Evolutionary conservation across 2,113 vertebrate genomes (phyloP), one percentile per base, ranked within the genome.

Genomic region (Calyptomena viridis): DNA sequence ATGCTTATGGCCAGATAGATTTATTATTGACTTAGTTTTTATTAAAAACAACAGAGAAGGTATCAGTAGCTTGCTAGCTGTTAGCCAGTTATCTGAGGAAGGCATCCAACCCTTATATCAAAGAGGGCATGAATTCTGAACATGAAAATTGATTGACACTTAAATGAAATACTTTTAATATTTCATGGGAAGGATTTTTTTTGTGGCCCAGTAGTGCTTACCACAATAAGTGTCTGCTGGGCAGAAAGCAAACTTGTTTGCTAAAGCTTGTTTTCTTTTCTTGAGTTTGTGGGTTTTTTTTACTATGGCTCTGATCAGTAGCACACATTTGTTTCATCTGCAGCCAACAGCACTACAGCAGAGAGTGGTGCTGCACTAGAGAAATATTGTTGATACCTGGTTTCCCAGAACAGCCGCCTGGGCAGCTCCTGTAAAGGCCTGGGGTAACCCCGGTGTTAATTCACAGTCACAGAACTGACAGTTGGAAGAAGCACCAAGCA

Each of bases 21-120:
- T 74, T 95, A 44, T 88, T 93, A 93, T 93, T 90, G 82, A 82
- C 39, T 78, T 74, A 19, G 40, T 37, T 92, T 92, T 94, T 74
- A 88, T 77, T 80, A 71, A 86, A 91, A 93, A 42, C 20, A 86
- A 33, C 31, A 83, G 68, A 66, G 68, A 24, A 69, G 8, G 49
- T 47, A 53, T 69, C 72, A n/a, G 28, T 60, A 80, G 31, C 44
- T 81, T 56, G 13, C 44, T 85, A 83, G 69, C 37, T 89, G 52
- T 71, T 89, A 74, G 47, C 27, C 21, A 72, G 59, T 46, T 87
- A 49, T 56, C 81, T 71, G 63, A 80, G 89, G 68, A 90, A 90
- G 31, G 31, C 25, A 62, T 72, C 64, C 78, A 81, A 30, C 19
- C n/a, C 23, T 72, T 60, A 5, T 39, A 84, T 84, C n/a, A 69